phyloP scores from a whole-genome alignment of 1,140 invertebrate species.

The Luehdorfia chinensis region DNA sequence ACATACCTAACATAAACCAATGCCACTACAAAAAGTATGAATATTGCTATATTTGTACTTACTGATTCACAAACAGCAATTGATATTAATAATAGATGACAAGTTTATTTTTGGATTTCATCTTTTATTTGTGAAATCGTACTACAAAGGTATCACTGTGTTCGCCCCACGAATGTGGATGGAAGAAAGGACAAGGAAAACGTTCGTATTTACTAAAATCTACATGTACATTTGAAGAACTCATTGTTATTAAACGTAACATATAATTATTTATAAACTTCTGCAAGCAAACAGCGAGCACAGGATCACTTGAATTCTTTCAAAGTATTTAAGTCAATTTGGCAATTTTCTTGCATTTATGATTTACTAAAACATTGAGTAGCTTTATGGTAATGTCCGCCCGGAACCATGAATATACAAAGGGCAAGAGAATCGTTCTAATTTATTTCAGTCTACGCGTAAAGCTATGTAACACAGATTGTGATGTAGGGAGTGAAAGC shows the following conservation, averaged over 20 bases:
- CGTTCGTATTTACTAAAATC: too few relatives aligned
- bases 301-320: slow-evolving; percentile 1
- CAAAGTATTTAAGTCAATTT: background rate
- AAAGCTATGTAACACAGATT: slow-evolving; percentile 53
- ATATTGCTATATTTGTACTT: too few relatives aligned
- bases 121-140: too few relatives aligned
- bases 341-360: background rate
- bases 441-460: slow-evolving; percentile 19
- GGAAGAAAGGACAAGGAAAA: too few relatives aligned
- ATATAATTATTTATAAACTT: slow-evolving; percentile 14
- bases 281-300: background rate
- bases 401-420: background rate
- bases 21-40: too few relatives aligned
- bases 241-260: slow-evolving; percentile 6
- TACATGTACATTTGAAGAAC: slow-evolving; percentile 12
- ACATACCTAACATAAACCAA: too few relatives aligned
- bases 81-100: too few relatives aligned
- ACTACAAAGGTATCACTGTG: too few relatives aligned
- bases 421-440: slow-evolving; percentile 10
- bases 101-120: too few relatives aligned
- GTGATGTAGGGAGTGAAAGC: slow-evolving; percentile 72
- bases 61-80: too few relatives aligned
- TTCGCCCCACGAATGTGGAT: too few relatives aligned
- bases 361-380: background rate
- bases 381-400: background rate